phyloP scores from a whole-genome alignment of 1,140 invertebrate genomes.

The Acromyrmex charruanus region DNA sequence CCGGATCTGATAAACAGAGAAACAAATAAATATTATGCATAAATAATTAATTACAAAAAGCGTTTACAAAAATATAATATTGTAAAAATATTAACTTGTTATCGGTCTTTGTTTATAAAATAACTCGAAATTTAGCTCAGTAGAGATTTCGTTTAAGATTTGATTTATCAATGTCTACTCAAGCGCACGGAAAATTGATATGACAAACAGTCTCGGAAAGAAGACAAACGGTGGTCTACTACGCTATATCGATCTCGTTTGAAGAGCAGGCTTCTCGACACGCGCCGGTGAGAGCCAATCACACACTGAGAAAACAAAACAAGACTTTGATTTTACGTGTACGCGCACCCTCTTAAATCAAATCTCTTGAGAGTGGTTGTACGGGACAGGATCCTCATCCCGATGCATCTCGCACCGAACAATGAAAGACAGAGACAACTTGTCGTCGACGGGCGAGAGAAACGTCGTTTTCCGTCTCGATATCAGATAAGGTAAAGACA shows the following conservation, averaged over 20 bases:
- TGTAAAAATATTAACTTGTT: not conserved
- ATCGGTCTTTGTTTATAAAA: not conserved
- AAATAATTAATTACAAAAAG: not conserved
- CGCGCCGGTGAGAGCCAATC: constrained; percentile 21
- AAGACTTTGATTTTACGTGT: constrained; percentile 51
- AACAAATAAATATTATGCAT: too few relatives aligned
- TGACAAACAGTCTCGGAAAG: constrained; percentile 43
- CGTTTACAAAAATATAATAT: not conserved
- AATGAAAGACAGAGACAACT: constrained; percentile 46
- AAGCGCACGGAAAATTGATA: constrained; percentile 32
- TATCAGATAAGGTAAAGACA: constrained; percentile 7
- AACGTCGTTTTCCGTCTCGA: constrained; percentile 23
- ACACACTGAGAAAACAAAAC: constrained; percentile 32
- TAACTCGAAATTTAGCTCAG: not conserved
- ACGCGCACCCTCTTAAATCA: constrained; percentile 51
- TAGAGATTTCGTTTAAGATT: constrained; percentile 33
- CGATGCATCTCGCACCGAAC: constrained; percentile 52
- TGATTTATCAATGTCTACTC: constrained; percentile 42
- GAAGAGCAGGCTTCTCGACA: constrained; percentile 38
- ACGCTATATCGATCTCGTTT: constrained; percentile 33
- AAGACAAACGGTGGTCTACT: constrained; percentile 50
- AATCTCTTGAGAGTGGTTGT: constrained; percentile 39
- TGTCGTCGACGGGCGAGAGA: constrained; percentile 44
- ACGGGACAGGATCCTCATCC: constrained; percentile 45
- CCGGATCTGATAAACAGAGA: not conserved